A percentile compares a stretch with the other conserved stretches of the same genome.
These are phyloP conservation scores for Tamandua tetradactyla DNA, from an alignment of 2,797 vertebrate species.

Conservation along the genomic window DNA sequence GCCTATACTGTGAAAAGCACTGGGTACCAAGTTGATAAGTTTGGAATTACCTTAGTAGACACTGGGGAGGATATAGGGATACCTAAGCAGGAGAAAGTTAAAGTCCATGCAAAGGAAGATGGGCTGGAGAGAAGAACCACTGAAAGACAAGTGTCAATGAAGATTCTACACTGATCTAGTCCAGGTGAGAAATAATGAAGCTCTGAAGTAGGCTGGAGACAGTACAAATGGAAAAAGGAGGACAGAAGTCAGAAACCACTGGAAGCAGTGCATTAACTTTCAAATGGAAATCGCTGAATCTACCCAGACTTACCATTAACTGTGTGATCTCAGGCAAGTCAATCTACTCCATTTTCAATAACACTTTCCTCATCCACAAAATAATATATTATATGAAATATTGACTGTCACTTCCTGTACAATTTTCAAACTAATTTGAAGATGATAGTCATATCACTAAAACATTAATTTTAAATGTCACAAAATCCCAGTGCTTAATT, in stretches of 20 bases:
- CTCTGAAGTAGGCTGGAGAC: not conserved
- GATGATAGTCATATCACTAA: not conserved
- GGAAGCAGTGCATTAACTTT: not conserved
- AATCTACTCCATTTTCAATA: not conserved
- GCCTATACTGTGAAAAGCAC: not conserved
- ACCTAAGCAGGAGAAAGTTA: not conserved
- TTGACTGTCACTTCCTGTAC: not conserved
- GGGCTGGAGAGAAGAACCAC: not conserved
- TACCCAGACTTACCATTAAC: not conserved
- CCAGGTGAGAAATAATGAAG: not conserved
- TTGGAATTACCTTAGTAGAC: not conserved
- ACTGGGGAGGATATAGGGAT: not conserved
- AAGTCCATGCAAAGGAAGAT: not conserved
- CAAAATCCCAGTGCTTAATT: not conserved
- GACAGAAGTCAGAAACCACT: not conserved
- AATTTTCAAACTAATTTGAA: not conserved
- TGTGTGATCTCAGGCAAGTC: not conserved
- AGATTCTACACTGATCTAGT: not conserved
- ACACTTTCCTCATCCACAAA: not conserved
- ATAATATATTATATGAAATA: not conserved
- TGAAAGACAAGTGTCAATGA: not conserved
- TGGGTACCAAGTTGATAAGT: not conserved
- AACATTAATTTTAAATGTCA: conserved; percentile 10
- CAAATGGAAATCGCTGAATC: not conserved
- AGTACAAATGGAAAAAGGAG: not conserved